Percentiles rank a stretch among this genome's conserved stretches.
Conservation (phyloP, 2,888 invertebrate genomes). For the Eupithecia dodoneata region DNA sequence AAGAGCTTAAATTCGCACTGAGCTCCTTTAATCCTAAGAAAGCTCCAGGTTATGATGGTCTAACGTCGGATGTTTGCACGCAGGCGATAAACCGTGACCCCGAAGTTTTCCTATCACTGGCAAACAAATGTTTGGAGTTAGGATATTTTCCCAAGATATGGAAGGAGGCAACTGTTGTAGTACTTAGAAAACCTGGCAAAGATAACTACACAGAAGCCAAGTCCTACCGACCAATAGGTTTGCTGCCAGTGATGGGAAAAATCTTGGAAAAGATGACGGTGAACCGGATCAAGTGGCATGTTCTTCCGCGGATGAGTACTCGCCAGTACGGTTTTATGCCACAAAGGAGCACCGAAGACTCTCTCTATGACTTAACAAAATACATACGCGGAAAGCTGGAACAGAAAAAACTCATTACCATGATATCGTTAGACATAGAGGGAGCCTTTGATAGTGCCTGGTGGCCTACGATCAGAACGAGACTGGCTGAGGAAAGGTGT, state of each 20-base stretch:
- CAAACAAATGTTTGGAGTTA: slow-evolving; percentile 39
- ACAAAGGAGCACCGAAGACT: slow-evolving; percentile 10
- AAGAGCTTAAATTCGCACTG: neutral
- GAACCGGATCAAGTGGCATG: slow-evolving; percentile 7
- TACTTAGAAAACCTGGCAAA: slow-evolving; percentile 12
- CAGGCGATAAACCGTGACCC: slow-evolving; percentile 35
- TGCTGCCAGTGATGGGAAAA: slow-evolving; percentile 41
- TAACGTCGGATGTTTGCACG: slow-evolving; percentile 28
- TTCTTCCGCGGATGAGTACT: slow-evolving; percentile 1
- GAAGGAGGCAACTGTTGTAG: slow-evolving; percentile 24
- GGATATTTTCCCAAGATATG: slow-evolving; percentile 34
- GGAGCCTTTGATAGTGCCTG: slow-evolving; percentile 4
- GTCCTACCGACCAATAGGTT: slow-evolving; percentile 43
- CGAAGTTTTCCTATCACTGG: slow-evolving; percentile 13
- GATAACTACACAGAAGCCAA: slow-evolving; percentile 32
- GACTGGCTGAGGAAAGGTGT: slow-evolving; percentile 25
- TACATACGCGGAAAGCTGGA: no score
- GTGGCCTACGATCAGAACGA: slow-evolving; percentile 23
- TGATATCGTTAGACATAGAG: no score
- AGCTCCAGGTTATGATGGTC: slow-evolving; percentile 34
- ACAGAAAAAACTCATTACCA: no score
- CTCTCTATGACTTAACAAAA: no score
- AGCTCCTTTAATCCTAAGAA: slow-evolving; percentile 39
- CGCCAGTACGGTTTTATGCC: slow-evolving; percentile 7
- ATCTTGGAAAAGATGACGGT: slow-evolving; percentile 21